Conservation (phyloP, 2,113 vertebrate species). For the Nyctereutes procyonoides region DNA sequence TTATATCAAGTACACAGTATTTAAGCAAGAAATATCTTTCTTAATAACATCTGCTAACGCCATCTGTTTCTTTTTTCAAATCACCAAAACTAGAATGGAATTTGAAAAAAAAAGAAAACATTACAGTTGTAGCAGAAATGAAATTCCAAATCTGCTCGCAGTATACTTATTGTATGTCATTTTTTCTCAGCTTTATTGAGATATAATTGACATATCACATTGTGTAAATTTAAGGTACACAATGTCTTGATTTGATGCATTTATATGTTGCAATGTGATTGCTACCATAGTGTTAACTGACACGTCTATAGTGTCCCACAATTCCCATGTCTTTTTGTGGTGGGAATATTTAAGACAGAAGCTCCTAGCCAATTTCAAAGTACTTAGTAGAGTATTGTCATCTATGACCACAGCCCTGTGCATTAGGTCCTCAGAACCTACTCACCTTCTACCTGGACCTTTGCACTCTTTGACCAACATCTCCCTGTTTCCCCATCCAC, state of each 20-base stretch:
- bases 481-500: not conserved
- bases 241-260: not conserved
- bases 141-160: not conserved
- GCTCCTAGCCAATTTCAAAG: not conserved
- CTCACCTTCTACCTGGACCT: not conserved
- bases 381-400: not conserved
- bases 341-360: not conserved
- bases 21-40: constrained; percentile 60
- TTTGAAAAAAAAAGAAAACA: not conserved
- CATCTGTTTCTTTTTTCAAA: constrained; percentile 42
- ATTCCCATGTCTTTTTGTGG: not conserved
- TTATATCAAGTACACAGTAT: constrained; percentile 31
- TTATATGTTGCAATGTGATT: not conserved
- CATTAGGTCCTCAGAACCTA: too few relatives aligned
- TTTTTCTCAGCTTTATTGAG: not conserved
- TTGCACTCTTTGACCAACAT: not conserved
- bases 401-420: not conserved
- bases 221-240: not conserved
- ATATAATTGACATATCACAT: not conserved
- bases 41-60: not conserved
- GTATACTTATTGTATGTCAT: not conserved
- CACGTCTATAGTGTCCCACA: not conserved
- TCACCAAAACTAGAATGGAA: constrained; percentile 24
- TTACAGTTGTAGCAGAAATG: not conserved
- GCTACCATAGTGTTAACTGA: not conserved